Percentiles rank a stretch among this genome's conserved stretches.
These are phyloP conservation scores for Atractosteus spatula DNA, from an alignment of 2,113 vertebrate species.

Conservation along the genomic window DNA sequence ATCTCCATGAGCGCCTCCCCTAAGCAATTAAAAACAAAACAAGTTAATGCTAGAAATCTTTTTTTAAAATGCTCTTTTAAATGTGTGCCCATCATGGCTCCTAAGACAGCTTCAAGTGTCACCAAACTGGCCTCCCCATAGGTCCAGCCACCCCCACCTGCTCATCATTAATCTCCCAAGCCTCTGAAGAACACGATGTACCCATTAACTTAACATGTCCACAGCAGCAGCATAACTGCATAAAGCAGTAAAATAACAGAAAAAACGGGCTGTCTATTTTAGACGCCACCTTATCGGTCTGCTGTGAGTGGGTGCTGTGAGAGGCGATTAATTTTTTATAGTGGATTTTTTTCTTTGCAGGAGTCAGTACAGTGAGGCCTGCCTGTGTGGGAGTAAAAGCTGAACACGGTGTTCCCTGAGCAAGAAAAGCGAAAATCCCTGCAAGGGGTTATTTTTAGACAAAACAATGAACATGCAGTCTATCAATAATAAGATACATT, in stretches of 20 bases:
- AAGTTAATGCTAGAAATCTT: too few relatives aligned
- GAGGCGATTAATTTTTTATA: neutral
- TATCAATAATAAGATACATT: too few relatives aligned
- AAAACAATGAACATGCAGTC: neutral
- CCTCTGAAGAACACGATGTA: neutral
- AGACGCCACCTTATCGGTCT: neutral
- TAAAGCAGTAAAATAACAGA: neutral
- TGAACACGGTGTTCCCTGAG: conserved; percentile 1
- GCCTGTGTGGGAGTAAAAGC: neutral
- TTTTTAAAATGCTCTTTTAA: too few relatives aligned
- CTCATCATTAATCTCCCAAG: neutral
- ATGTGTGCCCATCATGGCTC: too few relatives aligned
- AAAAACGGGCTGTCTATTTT: neutral
- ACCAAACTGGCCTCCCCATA: too few relatives aligned
- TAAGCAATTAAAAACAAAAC: too few relatives aligned
- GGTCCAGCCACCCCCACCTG: too few relatives aligned
- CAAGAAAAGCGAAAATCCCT: neutral
- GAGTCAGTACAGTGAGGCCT: neutral
- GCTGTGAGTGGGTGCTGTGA: neutral
- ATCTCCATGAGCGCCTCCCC: too few relatives aligned
- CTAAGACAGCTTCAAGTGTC: too few relatives aligned
- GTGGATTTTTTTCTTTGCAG: neutral
- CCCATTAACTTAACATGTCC: neutral
- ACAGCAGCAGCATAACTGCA: neutral
- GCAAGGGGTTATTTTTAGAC: neutral